A percentile compares a stretch with the other conserved stretches of the same genome.
phyloP scores from a whole-genome alignment of 37 sponge, comb jelly and placozoan species.

The Cliona cf. orientalis region DNA sequence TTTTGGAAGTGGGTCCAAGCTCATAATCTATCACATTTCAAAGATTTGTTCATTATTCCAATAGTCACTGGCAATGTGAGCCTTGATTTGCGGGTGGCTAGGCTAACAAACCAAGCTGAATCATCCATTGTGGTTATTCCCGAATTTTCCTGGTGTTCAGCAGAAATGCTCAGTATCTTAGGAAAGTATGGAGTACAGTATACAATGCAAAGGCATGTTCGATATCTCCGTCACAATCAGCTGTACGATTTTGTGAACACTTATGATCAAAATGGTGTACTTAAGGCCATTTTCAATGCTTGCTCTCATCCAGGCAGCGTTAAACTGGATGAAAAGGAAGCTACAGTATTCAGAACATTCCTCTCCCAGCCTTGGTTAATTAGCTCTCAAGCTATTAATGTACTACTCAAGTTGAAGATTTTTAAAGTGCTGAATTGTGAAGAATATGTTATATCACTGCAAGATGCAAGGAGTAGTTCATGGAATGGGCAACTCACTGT shows the following conservation, averaged over 20 bases:
- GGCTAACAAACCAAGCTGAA: neutral
- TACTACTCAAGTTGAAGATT: too few relatives aligned
- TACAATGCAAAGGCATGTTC: neutral
- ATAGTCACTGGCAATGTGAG: too few relatives aligned
- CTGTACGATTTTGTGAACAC: conserved; percentile 2
- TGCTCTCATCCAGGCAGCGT: too few relatives aligned
- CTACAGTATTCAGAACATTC: too few relatives aligned
- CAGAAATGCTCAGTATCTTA: neutral
- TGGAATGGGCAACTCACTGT: too few relatives aligned
- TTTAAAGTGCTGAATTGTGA: too few relatives aligned
- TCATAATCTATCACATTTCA: conserved; percentile 1
- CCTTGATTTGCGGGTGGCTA: too few relatives aligned
- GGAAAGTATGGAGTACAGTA: neutral
- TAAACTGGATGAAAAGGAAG: too few relatives aligned
- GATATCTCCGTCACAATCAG: neutral
- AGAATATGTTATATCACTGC: too few relatives aligned
- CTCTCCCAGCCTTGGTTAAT: too few relatives aligned
- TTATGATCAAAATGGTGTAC: conserved; percentile 11
- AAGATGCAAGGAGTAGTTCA: too few relatives aligned
- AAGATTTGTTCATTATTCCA: conserved; percentile 5
- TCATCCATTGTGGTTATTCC: conserved; percentile 13
- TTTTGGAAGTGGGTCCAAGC: conserved; percentile 49
- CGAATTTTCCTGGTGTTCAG: neutral
- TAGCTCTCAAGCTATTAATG: too few relatives aligned
- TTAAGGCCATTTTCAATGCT: conserved; percentile 21